A percentile compares a stretch with the other conserved stretches of the same genome.
These are phyloP conservation scores for Labroides dimidiatus DNA, from an alignment of 2,797 vertebrate species.

Conservation along the genomic window DNA sequence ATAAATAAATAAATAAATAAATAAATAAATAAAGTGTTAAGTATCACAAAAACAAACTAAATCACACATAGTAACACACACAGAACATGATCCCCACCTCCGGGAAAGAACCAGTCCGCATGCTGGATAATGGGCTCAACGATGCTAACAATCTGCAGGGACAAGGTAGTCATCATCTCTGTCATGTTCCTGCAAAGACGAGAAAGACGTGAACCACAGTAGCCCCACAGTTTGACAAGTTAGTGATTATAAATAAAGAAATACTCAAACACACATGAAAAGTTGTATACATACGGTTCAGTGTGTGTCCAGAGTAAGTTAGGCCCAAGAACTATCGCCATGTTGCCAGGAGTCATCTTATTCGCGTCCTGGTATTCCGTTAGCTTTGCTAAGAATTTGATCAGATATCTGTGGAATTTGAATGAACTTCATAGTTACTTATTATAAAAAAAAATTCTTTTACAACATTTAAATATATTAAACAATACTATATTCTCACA, in stretches of 20 bases:
- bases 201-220: not conserved
- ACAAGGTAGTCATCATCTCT: constrained; percentile 99
- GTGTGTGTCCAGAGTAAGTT: constrained; percentile 96
- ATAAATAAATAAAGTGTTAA: too few relatives aligned
- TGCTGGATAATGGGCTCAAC: constrained; percentile 98
- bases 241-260: not conserved
- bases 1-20: too few relatives aligned
- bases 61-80: constrained; percentile 27
- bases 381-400: constrained; percentile 96
- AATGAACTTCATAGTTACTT: not conserved
- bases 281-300: constrained; percentile 86
- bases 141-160: constrained; percentile 96
- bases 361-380: constrained; percentile 95
- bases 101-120: constrained; percentile 98
- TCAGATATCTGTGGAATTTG: constrained; percentile 88
- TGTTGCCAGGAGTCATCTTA: constrained; percentile 98
- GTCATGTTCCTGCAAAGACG: constrained; percentile 90
- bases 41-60: too few relatives aligned
- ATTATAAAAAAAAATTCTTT: not conserved
- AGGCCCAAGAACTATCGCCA: constrained; percentile 97
- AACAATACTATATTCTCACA: too few relatives aligned
- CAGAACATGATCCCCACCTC: constrained; percentile 83
- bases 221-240: not conserved
- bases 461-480: too few relatives aligned
- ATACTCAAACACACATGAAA: not conserved